Evolutionary conservation across 2,888 invertebrate genomes (phyloP).

Genomic region (Norana najaformis): DNA sequence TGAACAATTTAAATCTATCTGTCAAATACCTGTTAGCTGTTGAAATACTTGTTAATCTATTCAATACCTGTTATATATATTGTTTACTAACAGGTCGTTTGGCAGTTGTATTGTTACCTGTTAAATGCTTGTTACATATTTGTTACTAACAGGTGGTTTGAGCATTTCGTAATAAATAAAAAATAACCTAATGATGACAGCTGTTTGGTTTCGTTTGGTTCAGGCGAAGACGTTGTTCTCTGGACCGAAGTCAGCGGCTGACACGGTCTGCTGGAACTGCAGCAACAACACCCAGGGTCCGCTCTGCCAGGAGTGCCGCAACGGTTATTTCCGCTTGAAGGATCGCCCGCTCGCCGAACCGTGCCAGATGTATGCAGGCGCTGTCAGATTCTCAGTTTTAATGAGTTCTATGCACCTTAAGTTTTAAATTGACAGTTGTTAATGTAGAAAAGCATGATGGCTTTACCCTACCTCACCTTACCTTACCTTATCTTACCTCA

Average conservation of each 20-base stretch:
- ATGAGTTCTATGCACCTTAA: too few species aligned
- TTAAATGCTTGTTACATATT: too few species aligned
- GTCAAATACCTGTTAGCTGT: too few species aligned
- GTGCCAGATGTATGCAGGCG: conserved; percentile 39
- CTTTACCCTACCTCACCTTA: too few species aligned
- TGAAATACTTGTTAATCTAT: too few species aligned
- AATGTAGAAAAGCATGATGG: too few species aligned
- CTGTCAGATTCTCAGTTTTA: neutral
- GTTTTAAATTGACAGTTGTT: too few species aligned
- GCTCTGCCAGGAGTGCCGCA: conserved; percentile 61
- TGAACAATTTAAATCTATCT: too few species aligned
- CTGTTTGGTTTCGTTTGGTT: conserved; percentile 38
- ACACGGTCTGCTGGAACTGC: conserved; percentile 82
- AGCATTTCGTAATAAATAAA: neutral
- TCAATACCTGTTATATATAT: too few species aligned
- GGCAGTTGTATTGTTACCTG: too few species aligned
- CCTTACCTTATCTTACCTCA: too few species aligned
- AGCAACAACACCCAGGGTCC: conserved; percentile 67
- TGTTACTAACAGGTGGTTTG: neutral
- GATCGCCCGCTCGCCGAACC: conserved; percentile 70
- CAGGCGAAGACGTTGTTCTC: conserved; percentile 22
- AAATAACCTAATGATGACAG: conserved; percentile 33
- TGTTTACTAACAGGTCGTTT: too few species aligned
- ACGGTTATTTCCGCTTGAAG: conserved; percentile 68
- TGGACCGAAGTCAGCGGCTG: conserved; percentile 50